Base-by-base conservation (phyloP, 2,113 vertebrate species). In the Misgurnus anguillicaudatus region DNA sequence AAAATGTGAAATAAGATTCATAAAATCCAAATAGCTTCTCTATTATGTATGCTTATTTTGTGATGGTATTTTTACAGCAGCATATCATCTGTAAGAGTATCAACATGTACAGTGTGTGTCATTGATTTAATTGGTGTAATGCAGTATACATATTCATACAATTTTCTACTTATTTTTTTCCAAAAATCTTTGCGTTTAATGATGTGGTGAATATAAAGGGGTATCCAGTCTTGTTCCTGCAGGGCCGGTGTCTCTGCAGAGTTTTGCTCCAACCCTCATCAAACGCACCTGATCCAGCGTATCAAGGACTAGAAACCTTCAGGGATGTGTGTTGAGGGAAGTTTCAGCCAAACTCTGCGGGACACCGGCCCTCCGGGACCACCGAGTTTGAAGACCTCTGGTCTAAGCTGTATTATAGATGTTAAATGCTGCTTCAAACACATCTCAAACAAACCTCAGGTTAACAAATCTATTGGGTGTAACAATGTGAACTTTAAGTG, bases 401-500 rank as follows among this genome's bases (percentile, higher is more conserved):
- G 24, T 31, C 24, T 31, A 48, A 71, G 68, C 8, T 74, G 38
- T 74, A 17, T 61, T 17, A 17, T 24, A 61, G 11, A 45, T 72
- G 17, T 19, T 67, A 42, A n/a, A 38, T 38, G 47, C 68, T 55
- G 68, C 68, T 70, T 70, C 16, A 69, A 31, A 45, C 21, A 36
- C 14, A 14, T 73, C 5, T 60, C 17, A 24, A 47, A 82, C 24
- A 47, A 17, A 24, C 48, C 75, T 82, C 80, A 74, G 75, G 62
- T 67, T 41, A 38, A 14, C 68, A 39, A 3, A 14, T 61, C 70
- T 60, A 38, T 73, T 17, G 24, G 6, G 1, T 61, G 55, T 73
- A 39, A 60, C 38, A 7, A 51, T 63, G 66, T 77, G 55, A 67
- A 47, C 36, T 53, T 9, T 57, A 45, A 66, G 51, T 61, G 66